Percentiles rank a stretch among this genome's conserved stretches.
Evolutionary conservation across 2,888 invertebrate genomes (phyloP).

Genomic region (Eugnorisma glareosa): DNA sequence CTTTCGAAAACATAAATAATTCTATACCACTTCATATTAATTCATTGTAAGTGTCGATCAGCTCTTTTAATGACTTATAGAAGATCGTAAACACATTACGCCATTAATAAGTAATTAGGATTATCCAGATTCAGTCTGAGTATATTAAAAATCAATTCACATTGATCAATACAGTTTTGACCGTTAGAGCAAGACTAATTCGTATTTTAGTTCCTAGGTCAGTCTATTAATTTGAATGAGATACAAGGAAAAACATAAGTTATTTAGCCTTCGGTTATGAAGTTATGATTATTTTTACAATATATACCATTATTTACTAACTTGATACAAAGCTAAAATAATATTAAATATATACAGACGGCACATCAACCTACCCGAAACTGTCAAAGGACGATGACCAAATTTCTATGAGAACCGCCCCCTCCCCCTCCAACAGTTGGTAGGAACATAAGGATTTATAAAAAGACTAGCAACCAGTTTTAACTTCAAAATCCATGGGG

Average conservation of each 20-base stretch:
- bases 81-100: neutral
- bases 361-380: no score
- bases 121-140: conserved; percentile 50
- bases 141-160: conserved; percentile 48
- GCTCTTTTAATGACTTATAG: neutral
- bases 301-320: no score
- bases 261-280: no score
- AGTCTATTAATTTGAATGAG: neutral
- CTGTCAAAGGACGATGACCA: no score
- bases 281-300: no score
- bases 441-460: no score
- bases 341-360: no score
- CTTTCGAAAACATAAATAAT: neutral
- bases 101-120: conserved; percentile 33
- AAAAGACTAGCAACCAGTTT: no score
- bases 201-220: neutral
- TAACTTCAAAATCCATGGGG: no score
- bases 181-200: conserved; percentile 31
- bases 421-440: no score
- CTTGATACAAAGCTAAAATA: no score
- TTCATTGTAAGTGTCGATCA: neutral
- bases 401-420: no score
- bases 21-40: neutral
- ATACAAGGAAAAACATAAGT: neutral
- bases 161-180: neutral